Evolutionary conservation across 2,113 vertebrate species (phyloP), one percentile per base, ranked within the genome.

Genomic region (Herpetotheres cachinnans): DNA sequence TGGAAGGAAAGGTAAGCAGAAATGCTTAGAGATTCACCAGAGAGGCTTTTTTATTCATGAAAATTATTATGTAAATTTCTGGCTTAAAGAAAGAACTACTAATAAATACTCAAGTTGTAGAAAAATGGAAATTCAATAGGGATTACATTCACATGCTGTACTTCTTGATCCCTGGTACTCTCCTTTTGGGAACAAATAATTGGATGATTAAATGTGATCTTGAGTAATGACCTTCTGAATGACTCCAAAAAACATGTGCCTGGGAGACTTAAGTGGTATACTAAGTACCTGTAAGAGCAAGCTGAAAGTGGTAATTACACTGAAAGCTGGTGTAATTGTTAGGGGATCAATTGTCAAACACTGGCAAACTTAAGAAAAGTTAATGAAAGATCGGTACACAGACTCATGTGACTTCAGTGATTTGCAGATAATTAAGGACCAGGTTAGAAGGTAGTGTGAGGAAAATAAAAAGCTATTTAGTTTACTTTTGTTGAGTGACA

Each of bases 341-440:
- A 95, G 69, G 90, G 95, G 89, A 97, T 95, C 95, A 93, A 72
- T 84, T 95, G 96, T 96, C 89, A 96, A 95, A 92, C 54, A 69
- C 69, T 54, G 44, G 38, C 36, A 93, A 95, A 97, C 80, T 92
- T 74, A 69, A 67, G 54, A 81, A 90, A 74, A 92, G 49, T 74
- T 95, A 93, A 95, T 92, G 89, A 91, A 94, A 76, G 70, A 82
- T 84, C 12, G 2, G 73, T 87, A 91, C 70, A 91, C 58, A 86
- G 94, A 24, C 47, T 82, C 91, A 50, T 47, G 49, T 92, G 86
- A 95, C 77, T 89, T 71, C 34, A 85, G 52, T 72, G 73, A 89
- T 94, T 90, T 96, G 67, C 49, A 85, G 79, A 59, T 86, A 90
- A 93, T 90, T 93, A 96, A 94, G 42, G 32, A 49, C 7, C 22